Percentiles rank a stretch among this genome's conserved stretches.
Evolutionary conservation across 2,797 vertebrate genomes (phyloP).

Genomic region (Lophius americanus): DNA sequence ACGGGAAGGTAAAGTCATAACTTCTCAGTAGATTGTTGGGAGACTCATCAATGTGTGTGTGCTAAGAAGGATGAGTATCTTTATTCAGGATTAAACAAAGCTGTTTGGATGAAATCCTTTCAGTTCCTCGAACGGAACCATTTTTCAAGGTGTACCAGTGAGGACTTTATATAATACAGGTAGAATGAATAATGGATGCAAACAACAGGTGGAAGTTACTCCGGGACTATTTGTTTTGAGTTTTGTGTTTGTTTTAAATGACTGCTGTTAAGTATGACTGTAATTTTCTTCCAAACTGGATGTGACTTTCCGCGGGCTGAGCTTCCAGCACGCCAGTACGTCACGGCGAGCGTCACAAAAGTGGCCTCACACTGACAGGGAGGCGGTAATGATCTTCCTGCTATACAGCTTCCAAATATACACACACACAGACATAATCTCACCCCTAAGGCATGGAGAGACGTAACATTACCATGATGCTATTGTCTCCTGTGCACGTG

Average conservation of each 20-base stretch:
- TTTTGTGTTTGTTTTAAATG: slow-evolving; percentile 12
- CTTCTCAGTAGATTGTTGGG: background rate
- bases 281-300: slow-evolving; percentile 22
- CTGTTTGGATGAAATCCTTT: slow-evolving; percentile 19
- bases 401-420: slow-evolving; percentile 23
- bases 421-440: slow-evolving; percentile 40
- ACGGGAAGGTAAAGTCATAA: background rate
- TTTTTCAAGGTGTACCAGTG: slow-evolving; percentile 22
- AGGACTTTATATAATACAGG: slow-evolving; percentile 10
- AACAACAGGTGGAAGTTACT: slow-evolving; percentile 23
- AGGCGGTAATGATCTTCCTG: slow-evolving; percentile 66
- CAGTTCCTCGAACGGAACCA: slow-evolving; percentile 7
- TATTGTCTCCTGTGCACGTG: slow-evolving; percentile 34
- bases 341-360: slow-evolving; percentile 30
- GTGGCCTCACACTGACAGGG: slow-evolving; percentile 37
- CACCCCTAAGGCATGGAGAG: slow-evolving; percentile 32
- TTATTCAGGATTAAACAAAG: slow-evolving; percentile 24
- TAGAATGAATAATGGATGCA: slow-evolving; percentile 30
- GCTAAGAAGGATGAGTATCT: no score
- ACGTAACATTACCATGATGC: slow-evolving; percentile 56
- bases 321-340: slow-evolving; percentile 56
- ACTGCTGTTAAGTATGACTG: slow-evolving; percentile 17
- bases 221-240: slow-evolving; percentile 40
- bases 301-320: slow-evolving; percentile 44
- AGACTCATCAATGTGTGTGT: no score